Percentiles rank a stretch among this genome's conserved stretches.
These are phyloP conservation scores for Ctenicera cuprea DNA, from an alignment of 2,888 invertebrate genomes.

Conservation along the genomic window DNA sequence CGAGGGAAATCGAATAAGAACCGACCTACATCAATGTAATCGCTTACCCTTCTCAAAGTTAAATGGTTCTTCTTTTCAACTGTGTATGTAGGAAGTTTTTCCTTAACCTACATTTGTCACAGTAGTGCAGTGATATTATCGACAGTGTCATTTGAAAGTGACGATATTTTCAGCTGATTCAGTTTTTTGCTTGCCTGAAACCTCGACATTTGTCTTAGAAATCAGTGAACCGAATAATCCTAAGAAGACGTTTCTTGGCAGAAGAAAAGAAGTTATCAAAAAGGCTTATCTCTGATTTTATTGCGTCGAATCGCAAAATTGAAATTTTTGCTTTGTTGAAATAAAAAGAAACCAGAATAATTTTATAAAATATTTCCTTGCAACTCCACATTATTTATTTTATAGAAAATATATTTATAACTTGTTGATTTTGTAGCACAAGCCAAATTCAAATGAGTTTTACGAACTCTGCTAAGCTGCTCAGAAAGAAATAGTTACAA, in stretches of 20 bases:
- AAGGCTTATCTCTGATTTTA: background rate
- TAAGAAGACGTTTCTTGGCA: background rate
- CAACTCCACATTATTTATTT: background rate
- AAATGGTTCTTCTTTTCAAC: constrained; percentile 2
- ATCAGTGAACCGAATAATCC: too few relatives aligned
- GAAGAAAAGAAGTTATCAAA: background rate
- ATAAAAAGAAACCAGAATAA: background rate
- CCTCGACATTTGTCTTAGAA: too few relatives aligned
- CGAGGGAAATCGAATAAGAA: constrained; percentile 11
- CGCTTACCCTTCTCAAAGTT: constrained; percentile 20
- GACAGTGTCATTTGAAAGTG: background rate
- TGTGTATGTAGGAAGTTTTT: background rate
- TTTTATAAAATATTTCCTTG: background rate
- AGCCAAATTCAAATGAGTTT: constrained; percentile 1
- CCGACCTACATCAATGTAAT: constrained; percentile 27
- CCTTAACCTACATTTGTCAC: constrained; percentile 11
- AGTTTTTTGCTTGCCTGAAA: background rate
- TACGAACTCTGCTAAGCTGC: background rate
- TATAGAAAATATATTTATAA: background rate
- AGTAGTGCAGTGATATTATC: background rate
- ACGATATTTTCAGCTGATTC: background rate
- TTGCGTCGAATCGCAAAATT: background rate
- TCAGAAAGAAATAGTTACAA: background rate
- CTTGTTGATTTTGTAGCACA: background rate
- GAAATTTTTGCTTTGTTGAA: too few relatives aligned